Conservation (phyloP, 2,113 vertebrate species). For the Lampris incognitus region DNA sequence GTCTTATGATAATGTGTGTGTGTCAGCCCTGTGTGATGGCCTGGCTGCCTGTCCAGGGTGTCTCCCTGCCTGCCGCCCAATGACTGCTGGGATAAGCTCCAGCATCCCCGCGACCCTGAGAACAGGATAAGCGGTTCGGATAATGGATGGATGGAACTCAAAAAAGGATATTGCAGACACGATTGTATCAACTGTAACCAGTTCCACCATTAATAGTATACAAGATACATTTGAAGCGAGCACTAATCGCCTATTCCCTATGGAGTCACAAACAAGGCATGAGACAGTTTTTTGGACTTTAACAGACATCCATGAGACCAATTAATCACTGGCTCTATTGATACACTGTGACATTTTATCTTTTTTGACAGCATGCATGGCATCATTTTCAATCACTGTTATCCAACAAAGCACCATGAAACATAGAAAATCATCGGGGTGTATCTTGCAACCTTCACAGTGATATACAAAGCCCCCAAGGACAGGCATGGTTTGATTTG, state of each 20-base stretch:
- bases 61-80: too few relatives aligned
- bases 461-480: background rate
- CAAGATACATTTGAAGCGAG: background rate
- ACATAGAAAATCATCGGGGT: background rate
- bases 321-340: slow-evolving; percentile 15
- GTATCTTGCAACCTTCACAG: background rate
- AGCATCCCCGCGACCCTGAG: too few relatives aligned
- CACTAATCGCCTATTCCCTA: background rate
- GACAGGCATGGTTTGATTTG: background rate
- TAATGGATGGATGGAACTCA: too few relatives aligned
- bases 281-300: slow-evolving; percentile 5
- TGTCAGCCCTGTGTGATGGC: too few relatives aligned
- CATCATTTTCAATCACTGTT: slow-evolving; percentile 15
- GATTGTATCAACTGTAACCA: too few relatives aligned
- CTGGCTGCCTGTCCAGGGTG: too few relatives aligned
- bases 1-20: background rate
- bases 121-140: too few relatives aligned
- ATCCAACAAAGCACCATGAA: slow-evolving; percentile 7
- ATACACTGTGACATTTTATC: slow-evolving; percentile 10
- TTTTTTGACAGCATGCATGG: slow-evolving; percentile 8
- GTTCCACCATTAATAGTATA: too few relatives aligned
- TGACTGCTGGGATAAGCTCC: too few relatives aligned
- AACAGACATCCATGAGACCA: background rate
- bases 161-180: background rate
- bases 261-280: background rate